phyloP scores from a whole-genome alignment of 2,113 vertebrate species.

The Hippocampus abdominalis region DNA sequence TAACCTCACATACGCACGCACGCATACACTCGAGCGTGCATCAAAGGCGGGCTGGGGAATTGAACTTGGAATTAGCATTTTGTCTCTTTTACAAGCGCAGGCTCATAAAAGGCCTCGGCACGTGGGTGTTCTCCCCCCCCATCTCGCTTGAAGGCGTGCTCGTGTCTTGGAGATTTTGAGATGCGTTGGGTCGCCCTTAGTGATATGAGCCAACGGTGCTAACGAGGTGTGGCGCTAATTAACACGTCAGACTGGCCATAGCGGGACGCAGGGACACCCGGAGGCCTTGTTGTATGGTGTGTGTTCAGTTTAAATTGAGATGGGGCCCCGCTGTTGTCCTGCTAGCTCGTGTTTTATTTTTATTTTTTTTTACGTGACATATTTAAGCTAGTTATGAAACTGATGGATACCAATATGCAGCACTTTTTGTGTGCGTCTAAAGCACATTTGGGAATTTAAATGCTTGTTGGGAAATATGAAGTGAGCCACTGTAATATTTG shows the following conservation, averaged over 20 bases:
- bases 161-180: background rate
- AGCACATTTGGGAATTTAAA: too few species aligned
- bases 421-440: too few species aligned
- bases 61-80: constrained; percentile 22
- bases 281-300: background rate
- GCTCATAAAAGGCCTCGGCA: constrained; percentile 10
- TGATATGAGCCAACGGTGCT: background rate
- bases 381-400: too few species aligned
- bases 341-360: too few species aligned
- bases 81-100: background rate
- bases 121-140: background rate
- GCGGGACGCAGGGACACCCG: background rate
- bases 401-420: too few species aligned
- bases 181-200: background rate
- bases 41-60: constrained; percentile 13
- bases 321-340: too few species aligned
- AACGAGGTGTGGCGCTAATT: background rate
- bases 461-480: too few species aligned
- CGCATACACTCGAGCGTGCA: constrained; percentile 1
- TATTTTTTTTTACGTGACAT: too few species aligned
- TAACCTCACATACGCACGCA: constrained; percentile 26
- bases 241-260: background rate
- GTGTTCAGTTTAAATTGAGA: background rate
- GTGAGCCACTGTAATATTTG: too few species aligned
- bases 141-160: background rate